Evolutionary conservation across 2,888 invertebrate species (phyloP), one percentile per base, ranked within the genome.

Genomic region (Orthosia incerta): DNA sequence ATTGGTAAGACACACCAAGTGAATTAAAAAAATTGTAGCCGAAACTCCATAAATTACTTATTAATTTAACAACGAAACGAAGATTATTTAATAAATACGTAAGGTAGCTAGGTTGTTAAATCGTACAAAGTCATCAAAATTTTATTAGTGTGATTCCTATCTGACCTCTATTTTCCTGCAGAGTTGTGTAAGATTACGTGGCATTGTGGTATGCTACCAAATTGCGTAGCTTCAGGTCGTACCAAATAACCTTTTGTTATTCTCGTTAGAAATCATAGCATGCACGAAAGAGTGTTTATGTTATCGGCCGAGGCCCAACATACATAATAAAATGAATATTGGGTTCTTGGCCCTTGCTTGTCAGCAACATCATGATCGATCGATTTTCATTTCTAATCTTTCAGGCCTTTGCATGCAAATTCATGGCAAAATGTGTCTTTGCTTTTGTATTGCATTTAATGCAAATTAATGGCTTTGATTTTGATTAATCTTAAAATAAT

Each of bases 161-260:
- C 67, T 71, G 71, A 69, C 77, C 76, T 85, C 70, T 76, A 65
- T 66, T 85, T 76, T 71, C 70, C 59, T 62, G 63, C 67, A 64
- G 23, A 63, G 53, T 80, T 80, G 59, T 55, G 71, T 72, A 80
- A 71, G 39, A 68, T 62, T 77, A 68, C 76, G 61, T 77, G 82
- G 71, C 78, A 71, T 59, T 82, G 78, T 82, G 78, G 62, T 55
- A 82, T 71, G 67, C 46, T 62, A 51, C 12, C 18, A 26, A 71
- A 63, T 59, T 79, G 45, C 45, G 56, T 56, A 67, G 59, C 39
- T 67, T 60, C 46, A 20, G 45, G 23, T 3, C 18, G 53, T 53
- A 63, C 12, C 45, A 59, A 11, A 66, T 26, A 45, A 63, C 20
- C 7, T 61, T 53, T 45, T 53, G 15, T 55, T 50, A 3, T 0